Evolutionary conservation across 2,888 invertebrate genomes (phyloP), one percentile per base, ranked within the genome.

Genomic region (Lampropteryx suffumata): DNA sequence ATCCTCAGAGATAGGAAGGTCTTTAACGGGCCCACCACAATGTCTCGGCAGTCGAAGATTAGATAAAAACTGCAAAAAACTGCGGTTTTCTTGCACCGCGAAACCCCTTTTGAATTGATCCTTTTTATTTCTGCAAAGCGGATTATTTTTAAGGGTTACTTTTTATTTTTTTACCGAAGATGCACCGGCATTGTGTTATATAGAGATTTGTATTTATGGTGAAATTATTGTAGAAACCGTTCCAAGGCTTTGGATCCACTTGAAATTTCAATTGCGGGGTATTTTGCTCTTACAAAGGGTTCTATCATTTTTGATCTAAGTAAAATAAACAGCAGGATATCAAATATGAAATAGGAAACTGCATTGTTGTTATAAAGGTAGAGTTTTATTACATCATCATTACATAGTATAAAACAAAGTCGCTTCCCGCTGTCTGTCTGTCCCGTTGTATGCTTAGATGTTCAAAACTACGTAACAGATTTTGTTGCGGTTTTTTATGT

Each of bases 111-210:
- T 76, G 65, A 67, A 69, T 60, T 50, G 50, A 56, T 62, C 55
- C 53, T 57, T 72, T 73, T 76, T 71, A 76, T 73, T 78, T 85
- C 79, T 58, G 80, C 79, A 79, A 85, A 87, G 84, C 81, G 76
- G 87, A 85, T 87, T 86, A 86, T 76, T 81, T 82, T 80, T 74
- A 80, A 73, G 76, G 81, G 76, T 82, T 82, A 74, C 55, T 59
- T 76, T 82, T 65, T 67, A 71, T 64, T 76, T 82, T 65, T 67
- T 71, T 64, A 63, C 58, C 42, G 55, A 63, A 69, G 59, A 64
- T 67, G 64, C 63, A 50, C 54, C 57, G 59, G 41, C 46, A 57
- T 57, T 58, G 63, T 62, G 49, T 54, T 60, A 37, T 27, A 55
- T 54, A 51, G 50, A 44, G 47, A 57, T 62, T 67, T 61, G 54